phyloP scores from a whole-genome alignment of 2,888 invertebrate genomes.

The Thymelicus lineola region DNA sequence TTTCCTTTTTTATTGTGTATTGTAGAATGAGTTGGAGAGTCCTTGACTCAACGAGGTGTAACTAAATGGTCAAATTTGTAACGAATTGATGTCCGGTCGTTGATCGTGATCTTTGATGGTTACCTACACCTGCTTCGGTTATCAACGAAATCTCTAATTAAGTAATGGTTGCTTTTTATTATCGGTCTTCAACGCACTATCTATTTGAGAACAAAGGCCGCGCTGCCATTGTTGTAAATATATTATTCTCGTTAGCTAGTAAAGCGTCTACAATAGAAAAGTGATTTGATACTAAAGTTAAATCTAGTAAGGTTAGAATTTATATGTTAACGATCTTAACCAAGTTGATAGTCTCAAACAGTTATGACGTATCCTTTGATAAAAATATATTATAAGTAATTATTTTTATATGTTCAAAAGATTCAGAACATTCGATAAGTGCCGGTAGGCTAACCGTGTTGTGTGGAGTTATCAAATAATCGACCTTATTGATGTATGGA shows the following conservation, averaged over 20 bases:
- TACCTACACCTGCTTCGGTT: slow-evolving; percentile 75
- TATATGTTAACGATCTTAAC: slow-evolving; percentile 46
- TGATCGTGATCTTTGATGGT: slow-evolving; percentile 67
- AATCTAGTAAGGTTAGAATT: slow-evolving; percentile 8
- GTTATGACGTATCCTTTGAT: slow-evolving; percentile 62
- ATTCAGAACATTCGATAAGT: slow-evolving; percentile 37
- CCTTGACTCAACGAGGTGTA: slow-evolving; percentile 84
- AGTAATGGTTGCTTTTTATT: slow-evolving; percentile 70
- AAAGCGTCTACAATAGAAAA: slow-evolving; percentile 19
- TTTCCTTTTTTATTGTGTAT: slow-evolving; percentile 69
- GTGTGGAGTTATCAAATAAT: slow-evolving; percentile 79
- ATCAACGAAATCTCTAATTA: slow-evolving; percentile 73
- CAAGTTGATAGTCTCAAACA: slow-evolving; percentile 52
- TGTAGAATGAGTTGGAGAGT: slow-evolving; percentile 73
- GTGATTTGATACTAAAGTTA: slow-evolving; percentile 16
- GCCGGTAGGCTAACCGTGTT: slow-evolving; percentile 58
- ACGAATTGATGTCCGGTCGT: slow-evolving; percentile 80
- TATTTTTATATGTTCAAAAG: slow-evolving; percentile 46
- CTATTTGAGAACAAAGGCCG: slow-evolving; percentile 40
- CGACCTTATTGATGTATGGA: slow-evolving; percentile 82
- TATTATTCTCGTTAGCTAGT: slow-evolving; percentile 34
- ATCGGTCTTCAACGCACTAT: slow-evolving; percentile 41
- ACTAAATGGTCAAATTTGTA: slow-evolving; percentile 81
- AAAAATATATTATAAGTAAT: slow-evolving; percentile 68
- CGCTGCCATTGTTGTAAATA: slow-evolving; percentile 37